Percentiles rank a stretch among this genome's conserved stretches.
Conservation (phyloP, 1,140 invertebrate genomes). For the Pseudomyrmex dendroicus region DNA sequence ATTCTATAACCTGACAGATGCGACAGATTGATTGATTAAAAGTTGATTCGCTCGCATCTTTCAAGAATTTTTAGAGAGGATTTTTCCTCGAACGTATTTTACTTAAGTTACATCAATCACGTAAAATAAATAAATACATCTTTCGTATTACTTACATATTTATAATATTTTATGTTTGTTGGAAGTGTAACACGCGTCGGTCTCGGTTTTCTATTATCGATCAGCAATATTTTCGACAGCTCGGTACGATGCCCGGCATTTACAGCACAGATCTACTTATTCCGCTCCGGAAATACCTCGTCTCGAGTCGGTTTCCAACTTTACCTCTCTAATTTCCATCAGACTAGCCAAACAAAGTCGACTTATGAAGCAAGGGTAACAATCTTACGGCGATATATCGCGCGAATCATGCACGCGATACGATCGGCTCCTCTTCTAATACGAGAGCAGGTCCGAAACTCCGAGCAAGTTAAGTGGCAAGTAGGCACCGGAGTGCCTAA, state of each 20-base stretch:
- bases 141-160: too few relatives aligned
- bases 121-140: too few relatives aligned
- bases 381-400: background rate
- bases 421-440: constrained; percentile 55
- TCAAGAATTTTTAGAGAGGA: background rate
- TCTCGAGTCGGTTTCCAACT: background rate
- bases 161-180: too few relatives aligned
- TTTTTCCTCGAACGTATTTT: background rate
- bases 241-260: background rate
- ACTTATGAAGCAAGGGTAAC: constrained; percentile 14
- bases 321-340: background rate
- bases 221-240: constrained; percentile 8
- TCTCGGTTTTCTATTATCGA: background rate
- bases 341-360: constrained; percentile 47
- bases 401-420: constrained; percentile 65
- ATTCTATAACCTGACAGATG: background rate
- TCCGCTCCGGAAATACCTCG: constrained; percentile 8
- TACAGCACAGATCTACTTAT: background rate
- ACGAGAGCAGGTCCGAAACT: constrained; percentile 69
- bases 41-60: constrained; percentile 1
- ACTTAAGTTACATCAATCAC: background rate
- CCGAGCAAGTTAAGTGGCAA: constrained; percentile 77
- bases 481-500: constrained; percentile 72
- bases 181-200: background rate
- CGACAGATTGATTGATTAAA: constrained; percentile 44